phyloP scores from a whole-genome alignment of 1,140 invertebrate genomes.

The Cherax quadricarinatus region DNA sequence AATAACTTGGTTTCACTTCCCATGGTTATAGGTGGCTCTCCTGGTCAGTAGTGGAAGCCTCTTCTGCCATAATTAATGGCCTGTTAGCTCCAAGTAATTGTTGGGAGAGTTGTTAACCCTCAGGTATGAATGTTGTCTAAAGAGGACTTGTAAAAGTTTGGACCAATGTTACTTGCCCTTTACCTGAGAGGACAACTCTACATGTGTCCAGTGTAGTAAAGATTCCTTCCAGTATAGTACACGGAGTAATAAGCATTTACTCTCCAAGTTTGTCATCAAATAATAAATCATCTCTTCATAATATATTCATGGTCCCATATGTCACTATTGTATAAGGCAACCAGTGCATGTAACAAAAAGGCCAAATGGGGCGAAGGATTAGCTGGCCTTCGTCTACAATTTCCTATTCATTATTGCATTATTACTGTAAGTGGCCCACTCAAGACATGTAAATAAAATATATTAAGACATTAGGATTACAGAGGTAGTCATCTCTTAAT shows the following conservation, averaged over 20 bases:
- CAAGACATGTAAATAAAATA: slow-evolving; percentile 65
- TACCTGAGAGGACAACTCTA: slow-evolving; percentile 49
- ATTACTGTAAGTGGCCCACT: slow-evolving; percentile 59
- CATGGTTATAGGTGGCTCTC: not conserved
- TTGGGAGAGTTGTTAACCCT: slow-evolving; percentile 31
- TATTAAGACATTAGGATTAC: slow-evolving; percentile 44
- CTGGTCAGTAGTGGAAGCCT: slow-evolving; percentile 23
- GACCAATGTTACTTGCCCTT: slow-evolving; percentile 62
- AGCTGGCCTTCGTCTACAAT: slow-evolving; percentile 41
- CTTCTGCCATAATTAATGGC: slow-evolving; percentile 23
- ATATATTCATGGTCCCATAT: slow-evolving; percentile 40
- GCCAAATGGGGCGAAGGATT: slow-evolving; percentile 6
- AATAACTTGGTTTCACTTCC: slow-evolving; percentile 23
- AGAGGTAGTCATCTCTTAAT: slow-evolving; percentile 56
- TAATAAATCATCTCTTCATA: slow-evolving; percentile 30
- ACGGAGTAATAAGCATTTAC: slow-evolving; percentile 41
- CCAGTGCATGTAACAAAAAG: slow-evolving; percentile 29
- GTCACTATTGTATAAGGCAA: slow-evolving; percentile 23
- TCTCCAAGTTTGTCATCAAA: slow-evolving; percentile 17
- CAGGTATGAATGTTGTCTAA: slow-evolving; percentile 18
- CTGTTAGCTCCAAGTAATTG: slow-evolving; percentile 21
- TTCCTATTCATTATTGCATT: slow-evolving; percentile 54
- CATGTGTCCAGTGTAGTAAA: slow-evolving; percentile 54
- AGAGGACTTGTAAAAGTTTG: slow-evolving; percentile 23
- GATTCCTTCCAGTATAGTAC: slow-evolving; percentile 65